Evolutionary conservation across 2,113 vertebrate species (phyloP), one percentile per base, ranked within the genome.

Genomic region (Tetraodon nigroviridis): DNA sequence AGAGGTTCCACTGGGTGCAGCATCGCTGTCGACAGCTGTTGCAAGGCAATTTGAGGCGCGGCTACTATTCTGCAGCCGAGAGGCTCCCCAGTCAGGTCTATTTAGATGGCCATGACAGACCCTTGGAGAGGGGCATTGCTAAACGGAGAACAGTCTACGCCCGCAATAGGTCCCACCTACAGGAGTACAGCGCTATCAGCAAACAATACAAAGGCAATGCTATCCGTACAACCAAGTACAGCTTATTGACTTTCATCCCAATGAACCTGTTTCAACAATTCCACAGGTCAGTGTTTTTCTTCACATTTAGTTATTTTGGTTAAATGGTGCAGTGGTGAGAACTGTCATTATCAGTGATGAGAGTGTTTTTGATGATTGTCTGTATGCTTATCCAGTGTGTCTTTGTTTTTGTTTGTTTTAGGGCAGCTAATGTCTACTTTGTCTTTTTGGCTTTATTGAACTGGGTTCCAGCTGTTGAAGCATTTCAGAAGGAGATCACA

Each of bases 241-340:
- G 87, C 0, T 57, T 94, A 41, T 61, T 92, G 80, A 97, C 89
- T 51, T 99, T 99, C 83, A 90, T 99, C 80, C 97, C 97, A 49
- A 92, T 90, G 84, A 99, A 99, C 85, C 87, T 99, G 42, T 98
- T 96, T 81, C 93, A 97, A 84, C 97, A 99, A 49, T 99, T 99
- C 87, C 95, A 95, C 90, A 98, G 95, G 97, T 98, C 32, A 65
- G 71, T 48, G 3, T 19, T 50, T 12, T 22, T 11, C 2, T 42
- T n/a, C n/a, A n/a, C 2, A 46, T 46, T n/a, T 17, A 46, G 15
- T 46, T 16, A 16, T n/a, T 46, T 13, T 22, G 17, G 47, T 45
- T 37, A 8, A 18, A 50, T 40, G 2, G 15, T 6, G 44, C 44
- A 17, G 44, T 46, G 15, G 16, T 44, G 16, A 17, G 16, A 15